Base-by-base conservation (phyloP, 2,888 invertebrate species). In the Pachycephus smyrnensis region DNA sequence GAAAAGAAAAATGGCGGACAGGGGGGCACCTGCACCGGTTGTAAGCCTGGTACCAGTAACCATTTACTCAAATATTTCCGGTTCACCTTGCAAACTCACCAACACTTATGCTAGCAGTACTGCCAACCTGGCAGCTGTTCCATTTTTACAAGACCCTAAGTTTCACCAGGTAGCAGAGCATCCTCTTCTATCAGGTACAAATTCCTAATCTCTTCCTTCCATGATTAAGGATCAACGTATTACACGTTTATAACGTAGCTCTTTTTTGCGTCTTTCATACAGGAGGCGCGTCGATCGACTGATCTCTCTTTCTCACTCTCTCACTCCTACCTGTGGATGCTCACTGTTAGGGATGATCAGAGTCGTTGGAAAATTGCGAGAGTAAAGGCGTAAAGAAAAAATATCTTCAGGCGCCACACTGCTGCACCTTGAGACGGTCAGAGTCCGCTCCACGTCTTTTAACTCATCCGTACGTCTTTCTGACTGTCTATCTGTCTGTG, bases 11-110 rank as follows among this genome's bases (percentile, higher is more conserved):
- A 55, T 55, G 15, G 6, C 55, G 55, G n/a, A n/a, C n/a, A 15
- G 15, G 23, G 23, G 55, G 23, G 55, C 55, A 55, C 55, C 55
- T 55, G 55, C 55, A 23, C 55, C 2, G 55, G 23, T 55, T 23
- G 23, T 55, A 55, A 55, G 55, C 55, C 23, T 55, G 55, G 23
- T 23, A 55, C 55, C 55, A 55, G 55, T 55, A 55, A 55, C n/a
- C 32, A 71, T 69, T 80, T 73, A 76, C 75, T 55, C 76, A 75
- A 80, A 77, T 80, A 75, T 81, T 77, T 82, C 75, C 79, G 79
- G 77, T 76, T 78, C 79, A 79, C 82, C 79, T 82, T 82, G 77
- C 79, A 12, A 35, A 23, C 55, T 23, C 23, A 55, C 23, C 55
- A 55, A 6, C 55, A 55, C 55, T 55, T 23, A 23, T 23, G 55